Base-by-base conservation (phyloP, 1,140 invertebrate species). In the Hesperophylax magnus region DNA sequence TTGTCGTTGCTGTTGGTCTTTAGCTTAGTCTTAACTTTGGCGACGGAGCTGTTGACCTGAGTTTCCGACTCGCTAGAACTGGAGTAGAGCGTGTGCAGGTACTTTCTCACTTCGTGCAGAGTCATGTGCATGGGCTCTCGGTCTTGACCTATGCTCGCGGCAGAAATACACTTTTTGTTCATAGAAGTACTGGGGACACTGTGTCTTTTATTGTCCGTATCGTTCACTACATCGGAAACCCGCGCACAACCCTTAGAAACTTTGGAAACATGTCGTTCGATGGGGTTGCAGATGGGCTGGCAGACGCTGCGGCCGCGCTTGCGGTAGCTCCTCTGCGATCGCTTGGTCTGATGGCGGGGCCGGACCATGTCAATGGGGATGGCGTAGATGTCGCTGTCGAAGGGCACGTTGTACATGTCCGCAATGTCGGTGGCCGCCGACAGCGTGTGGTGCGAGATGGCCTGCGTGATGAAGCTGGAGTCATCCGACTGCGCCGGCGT, bases 351-450 rank as follows among this genome's bases (percentile, higher is more conserved):
- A 86, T 85, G 89, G 65, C 91, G 87, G 0, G 82, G 93, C 92
- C 84, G 91, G 87, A 6, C 96, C 92, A 85, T 94, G 86, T 97
- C 95, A 60, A 96, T 93, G 22, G 95, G 96, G 58, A 96, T 93
- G 6, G 95, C 94, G 85, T 96, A 97, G 81, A 96, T 95, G 85
- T 96, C 95, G 85, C 94, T 95, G 83, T 96, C 95, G 82, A 95
- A 94, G 58, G 95, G 95, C 58, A 96, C 95, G 88, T 95, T 96
- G 86, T 96, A 96, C 90, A 96, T 93, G 85, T 96, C 95, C 34
- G 93, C 94, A 34, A 95, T 95, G 81, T 94, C 93, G 81, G 92
- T 92, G 7, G 92, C 92, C 74, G 91, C 89, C 0, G 92, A 92
- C 11, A 96, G 87, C 0, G 94, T 93, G 84, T 96, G 95, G 83